Conservation (phyloP, 2,888 invertebrate species). For the Noctua janthe region DNA sequence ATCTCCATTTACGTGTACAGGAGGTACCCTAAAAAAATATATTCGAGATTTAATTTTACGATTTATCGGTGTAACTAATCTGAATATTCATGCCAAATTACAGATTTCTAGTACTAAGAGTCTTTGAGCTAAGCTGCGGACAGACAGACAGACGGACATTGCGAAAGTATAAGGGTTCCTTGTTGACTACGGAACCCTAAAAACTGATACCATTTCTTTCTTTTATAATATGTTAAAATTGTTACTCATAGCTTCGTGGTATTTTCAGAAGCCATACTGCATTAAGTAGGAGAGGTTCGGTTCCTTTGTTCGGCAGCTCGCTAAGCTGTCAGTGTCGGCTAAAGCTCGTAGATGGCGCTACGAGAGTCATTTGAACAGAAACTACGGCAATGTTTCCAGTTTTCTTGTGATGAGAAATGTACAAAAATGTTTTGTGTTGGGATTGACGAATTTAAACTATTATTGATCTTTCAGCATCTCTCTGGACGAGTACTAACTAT, state of each 20-base stretch:
- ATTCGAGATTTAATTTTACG: too few relatives aligned
- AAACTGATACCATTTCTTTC: too few relatives aligned
- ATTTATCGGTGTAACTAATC: too few relatives aligned
- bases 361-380: not conserved
- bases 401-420: not conserved
- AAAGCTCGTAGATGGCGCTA: conserved; percentile 48
- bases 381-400: not conserved
- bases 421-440: not conserved
- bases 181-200: too few relatives aligned
- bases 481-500: not conserved
- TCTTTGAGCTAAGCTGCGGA: too few relatives aligned
- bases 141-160: too few relatives aligned
- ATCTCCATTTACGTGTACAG: too few relatives aligned
- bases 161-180: too few relatives aligned
- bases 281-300: not conserved
- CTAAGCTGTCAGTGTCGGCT: conserved; percentile 24
- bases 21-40: too few relatives aligned
- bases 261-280: conserved; percentile 26
- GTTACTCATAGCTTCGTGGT: conserved; percentile 4
- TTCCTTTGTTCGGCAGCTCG: conserved; percentile 33
- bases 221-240: not conserved
- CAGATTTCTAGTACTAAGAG: too few relatives aligned
- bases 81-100: too few relatives aligned
- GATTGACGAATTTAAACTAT: not conserved
- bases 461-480: not conserved